Evolutionary conservation across 2,113 vertebrate genomes (phyloP), one percentile per base, ranked within the genome.

Genomic region (Zeus faber): DNA sequence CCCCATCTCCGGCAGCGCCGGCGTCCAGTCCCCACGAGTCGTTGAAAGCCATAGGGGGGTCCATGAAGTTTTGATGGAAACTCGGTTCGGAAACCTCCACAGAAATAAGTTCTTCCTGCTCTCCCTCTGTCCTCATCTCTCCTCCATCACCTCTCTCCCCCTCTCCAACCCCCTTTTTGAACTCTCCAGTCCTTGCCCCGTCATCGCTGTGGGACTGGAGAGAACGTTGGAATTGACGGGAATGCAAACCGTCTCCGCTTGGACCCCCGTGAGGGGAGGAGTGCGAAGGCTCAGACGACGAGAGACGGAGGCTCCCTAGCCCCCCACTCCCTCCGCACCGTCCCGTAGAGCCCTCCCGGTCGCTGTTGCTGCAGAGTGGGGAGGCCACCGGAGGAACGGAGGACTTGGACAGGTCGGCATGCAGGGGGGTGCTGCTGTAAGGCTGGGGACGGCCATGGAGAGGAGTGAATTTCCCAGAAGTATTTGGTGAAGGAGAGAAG

Each of bases 1-100:
- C 48, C 0, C 10, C 57, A 0, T 41, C 6, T 48, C 13, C 2
- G 71, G 62, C 10, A 1, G 74, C 58, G 0, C 75, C 13, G 70
- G 60, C 8, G 1, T 77, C 55, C 0, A 93, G 41, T 17, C 86
- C 80, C 88, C 89, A 91, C 0, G 85, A 87, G 21, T 91, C 87
- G 0, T 89, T 86, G 16, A 64, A 47, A 0, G 89, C 88, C 0
- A 89, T 0, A 0, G 87, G 88, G 9, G 91, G 90, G 0, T 88
- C 77, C 58, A 33, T 45, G 18, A 87, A 85, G 4, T 85, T 91
- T 18, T 81, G 85, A 0, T 43, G 85, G 2, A 48, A 58, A 25
- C 80, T 64, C n/a, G 22, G 26, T 2, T 74, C 70, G 8, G 47
- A 39, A 2, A 3, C 41, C 18, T 81, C 76, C 0, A 70, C 77